A percentile compares a stretch with the other conserved stretches of the same genome.
These are phyloP conservation scores for Oophaga sylvatica DNA, from an alignment of 2,797 vertebrate genomes.

Conservation along the genomic window DNA sequence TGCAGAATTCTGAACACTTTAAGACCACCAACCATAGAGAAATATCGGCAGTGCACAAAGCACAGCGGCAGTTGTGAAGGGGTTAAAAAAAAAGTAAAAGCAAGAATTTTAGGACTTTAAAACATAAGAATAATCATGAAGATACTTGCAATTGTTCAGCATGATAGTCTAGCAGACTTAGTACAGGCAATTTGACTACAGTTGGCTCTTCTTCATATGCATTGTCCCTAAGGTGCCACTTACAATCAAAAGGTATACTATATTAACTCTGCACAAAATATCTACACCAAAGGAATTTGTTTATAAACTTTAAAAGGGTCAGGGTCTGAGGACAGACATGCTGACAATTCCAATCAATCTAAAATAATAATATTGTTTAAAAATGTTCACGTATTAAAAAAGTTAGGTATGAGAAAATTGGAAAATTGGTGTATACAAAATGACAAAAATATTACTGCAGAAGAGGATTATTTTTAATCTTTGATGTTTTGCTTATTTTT, in stretches of 20 bases:
- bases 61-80: no score
- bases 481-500: constrained; percentile 32
- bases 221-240: background rate
- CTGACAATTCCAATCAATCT: background rate
- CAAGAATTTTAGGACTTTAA: background rate
- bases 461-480: constrained; percentile 24
- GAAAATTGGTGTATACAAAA: background rate
- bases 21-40: no score
- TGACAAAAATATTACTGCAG: background rate
- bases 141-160: background rate
- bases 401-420: background rate
- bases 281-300: background rate
- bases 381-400: background rate
- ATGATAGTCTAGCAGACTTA: background rate
- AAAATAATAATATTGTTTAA: background rate
- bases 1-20: no score
- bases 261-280: background rate
- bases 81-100: no score
- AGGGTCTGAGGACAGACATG: background rate
- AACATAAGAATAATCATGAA: background rate
- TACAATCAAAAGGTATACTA: background rate
- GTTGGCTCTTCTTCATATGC: background rate
- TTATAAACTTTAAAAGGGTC: background rate
- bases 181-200: background rate
- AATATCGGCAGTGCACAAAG: no score